Evolutionary conservation across 2,113 vertebrate genomes (phyloP), one percentile per base, ranked within the genome.

Genomic region (Gobius niger): DNA sequence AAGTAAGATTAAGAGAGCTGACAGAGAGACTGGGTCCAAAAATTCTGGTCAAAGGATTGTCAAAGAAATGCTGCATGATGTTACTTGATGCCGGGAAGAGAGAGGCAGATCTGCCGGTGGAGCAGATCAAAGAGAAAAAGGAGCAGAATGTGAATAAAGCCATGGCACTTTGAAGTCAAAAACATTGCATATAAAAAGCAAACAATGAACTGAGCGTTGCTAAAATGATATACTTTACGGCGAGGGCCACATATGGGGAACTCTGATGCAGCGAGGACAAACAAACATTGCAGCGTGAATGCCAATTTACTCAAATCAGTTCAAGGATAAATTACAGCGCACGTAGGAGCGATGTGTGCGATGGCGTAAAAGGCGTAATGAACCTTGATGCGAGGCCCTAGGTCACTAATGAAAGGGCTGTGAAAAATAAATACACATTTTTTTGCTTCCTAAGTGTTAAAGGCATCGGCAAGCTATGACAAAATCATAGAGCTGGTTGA

Each of bases 21-120:
- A 70, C 72, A 67, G 71, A 82, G 69, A 69, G 70, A 69, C 51
- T 68, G 76, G 49, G 77, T 65, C 73, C 67, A 76, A 76, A 63
- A 68, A 79, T 82, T 82, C 78, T 72, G 82, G 84, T 82, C 83
- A 84, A 81, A 87, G 80, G 76, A 74, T 64, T 82, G 87, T 85
- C 84, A 85, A 53, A 73, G 83, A 81, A 88, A 77, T 67, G 77
- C 61, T 68, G 82, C 81, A 76, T 77, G 82, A 88, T 82, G 75
- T 77, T 81, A 81, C 84, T 84, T 85, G 85, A 89, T 82, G 80
- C 77, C 72, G 71, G 44, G 57, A 68, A 66, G 70, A 77, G 71
- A 56, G 69, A 77, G 70, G 78, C 60, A 79, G 63, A 84, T 69
- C 83, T 82, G 77, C 78, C 81, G 74, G 85, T 49, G 67, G 63